Conservation (phyloP, 2,797 vertebrate species). For the Cuniculus paca region DNA sequence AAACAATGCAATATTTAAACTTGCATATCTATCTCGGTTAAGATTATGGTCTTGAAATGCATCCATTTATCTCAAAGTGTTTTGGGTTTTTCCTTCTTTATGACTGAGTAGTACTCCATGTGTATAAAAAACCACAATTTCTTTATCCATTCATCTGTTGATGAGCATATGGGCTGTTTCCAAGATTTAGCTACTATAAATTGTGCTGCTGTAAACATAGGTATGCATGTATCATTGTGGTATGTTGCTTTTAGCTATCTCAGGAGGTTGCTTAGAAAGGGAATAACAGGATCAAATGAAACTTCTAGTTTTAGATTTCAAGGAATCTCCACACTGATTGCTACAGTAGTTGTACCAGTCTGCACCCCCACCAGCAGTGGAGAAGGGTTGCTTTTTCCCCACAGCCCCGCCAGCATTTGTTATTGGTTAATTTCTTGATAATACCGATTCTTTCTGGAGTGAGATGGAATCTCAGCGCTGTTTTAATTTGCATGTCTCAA, state of each 20-base stretch:
- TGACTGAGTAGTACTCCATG: background rate
- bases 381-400: background rate
- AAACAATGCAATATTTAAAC: background rate
- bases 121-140: background rate
- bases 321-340: background rate
- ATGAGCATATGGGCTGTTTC: background rate
- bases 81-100: background rate
- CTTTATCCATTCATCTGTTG: background rate
- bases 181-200: background rate
- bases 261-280: background rate
- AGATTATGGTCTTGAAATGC: background rate
- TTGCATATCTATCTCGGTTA: background rate
- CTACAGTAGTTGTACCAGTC: background rate
- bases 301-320: background rate
- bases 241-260: background rate
- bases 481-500: background rate
- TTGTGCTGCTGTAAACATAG: background rate
- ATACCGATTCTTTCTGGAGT: background rate
- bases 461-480: background rate
- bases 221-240: background rate
- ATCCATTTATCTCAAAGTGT: background rate
- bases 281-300: background rate
- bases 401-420: background rate
- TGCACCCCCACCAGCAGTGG: background rate
- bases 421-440: background rate